Evolutionary conservation across 1,140 invertebrate genomes (phyloP).

Genomic region (Spodoptera litura): DNA sequence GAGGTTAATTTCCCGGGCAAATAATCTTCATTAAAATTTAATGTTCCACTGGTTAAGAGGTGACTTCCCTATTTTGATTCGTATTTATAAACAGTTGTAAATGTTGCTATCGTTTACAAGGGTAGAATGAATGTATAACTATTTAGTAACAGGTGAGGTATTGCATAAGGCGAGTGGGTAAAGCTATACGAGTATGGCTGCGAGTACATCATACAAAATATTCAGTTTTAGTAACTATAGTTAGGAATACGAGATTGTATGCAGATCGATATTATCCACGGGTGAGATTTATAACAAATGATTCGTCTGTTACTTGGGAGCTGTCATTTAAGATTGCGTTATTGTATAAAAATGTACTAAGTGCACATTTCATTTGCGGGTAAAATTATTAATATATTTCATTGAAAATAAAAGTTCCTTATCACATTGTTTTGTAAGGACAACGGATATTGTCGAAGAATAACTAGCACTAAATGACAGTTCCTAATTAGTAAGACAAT

Average conservation of each 20-base stretch:
- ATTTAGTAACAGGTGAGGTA: slow-evolving; percentile 54
- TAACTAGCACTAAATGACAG: no score
- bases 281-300: slow-evolving; percentile 34
- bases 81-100: no score
- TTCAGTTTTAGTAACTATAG: slow-evolving; percentile 34
- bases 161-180: slow-evolving; percentile 55
- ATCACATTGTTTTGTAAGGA: no score
- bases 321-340: background rate
- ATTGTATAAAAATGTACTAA: background rate
- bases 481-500: no score
- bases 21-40: no score
- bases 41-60: no score
- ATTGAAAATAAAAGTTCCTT: no score
- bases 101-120: slow-evolving; percentile 23
- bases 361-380: no score
- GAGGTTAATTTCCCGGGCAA: no score
- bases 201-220: slow-evolving; percentile 48
- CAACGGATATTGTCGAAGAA: no score
- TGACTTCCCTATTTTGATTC: no score
- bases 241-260: slow-evolving; percentile 45
- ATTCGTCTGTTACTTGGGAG: background rate
- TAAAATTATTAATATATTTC: no score
- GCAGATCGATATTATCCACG: slow-evolving; percentile 6
- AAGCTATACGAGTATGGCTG: slow-evolving; percentile 49
- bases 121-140: background rate